Conservation (phyloP, 1,140 invertebrate species). For the Drosophila repleta region DNA sequence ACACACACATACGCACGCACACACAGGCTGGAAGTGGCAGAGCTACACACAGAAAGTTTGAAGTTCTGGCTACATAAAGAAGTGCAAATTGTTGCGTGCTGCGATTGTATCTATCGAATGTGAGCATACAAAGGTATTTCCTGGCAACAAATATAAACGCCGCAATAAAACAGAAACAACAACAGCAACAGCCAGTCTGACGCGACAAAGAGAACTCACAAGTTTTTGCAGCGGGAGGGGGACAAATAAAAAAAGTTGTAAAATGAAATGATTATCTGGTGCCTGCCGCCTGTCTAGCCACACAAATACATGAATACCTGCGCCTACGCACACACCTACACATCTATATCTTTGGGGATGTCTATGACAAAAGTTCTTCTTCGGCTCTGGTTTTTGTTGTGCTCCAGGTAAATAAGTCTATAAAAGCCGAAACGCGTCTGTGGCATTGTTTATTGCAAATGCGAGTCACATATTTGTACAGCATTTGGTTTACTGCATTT, state of each 20-base stretch:
- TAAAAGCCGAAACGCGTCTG: constrained; percentile 44
- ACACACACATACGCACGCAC: constrained; percentile 13
- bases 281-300: constrained; percentile 69
- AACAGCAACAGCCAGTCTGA: constrained; percentile 39
- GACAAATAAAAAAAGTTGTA: constrained; percentile 71
- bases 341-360: constrained; percentile 27
- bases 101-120: constrained; percentile 81
- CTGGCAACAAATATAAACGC: constrained; percentile 79
- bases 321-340: constrained; percentile 8
- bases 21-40: too few relatives aligned
- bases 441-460: constrained; percentile 65
- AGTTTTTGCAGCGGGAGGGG: constrained; percentile 5
- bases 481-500: constrained; percentile 62
- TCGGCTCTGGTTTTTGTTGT: not conserved
- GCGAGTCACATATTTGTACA: constrained; percentile 71
- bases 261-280: constrained; percentile 81
- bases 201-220: constrained; percentile 60
- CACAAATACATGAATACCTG: constrained; percentile 53
- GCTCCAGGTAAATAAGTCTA: constrained; percentile 71
- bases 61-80: constrained; percentile 76
- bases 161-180: constrained; percentile 68
- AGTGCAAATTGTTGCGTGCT: constrained; percentile 82
- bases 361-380: constrained; percentile 22
- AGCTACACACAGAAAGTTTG: constrained; percentile 53
- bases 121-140: constrained; percentile 76